Base-by-base conservation (phyloP, 1,140 invertebrate genomes). In the Probaryconus sp. region DNA sequence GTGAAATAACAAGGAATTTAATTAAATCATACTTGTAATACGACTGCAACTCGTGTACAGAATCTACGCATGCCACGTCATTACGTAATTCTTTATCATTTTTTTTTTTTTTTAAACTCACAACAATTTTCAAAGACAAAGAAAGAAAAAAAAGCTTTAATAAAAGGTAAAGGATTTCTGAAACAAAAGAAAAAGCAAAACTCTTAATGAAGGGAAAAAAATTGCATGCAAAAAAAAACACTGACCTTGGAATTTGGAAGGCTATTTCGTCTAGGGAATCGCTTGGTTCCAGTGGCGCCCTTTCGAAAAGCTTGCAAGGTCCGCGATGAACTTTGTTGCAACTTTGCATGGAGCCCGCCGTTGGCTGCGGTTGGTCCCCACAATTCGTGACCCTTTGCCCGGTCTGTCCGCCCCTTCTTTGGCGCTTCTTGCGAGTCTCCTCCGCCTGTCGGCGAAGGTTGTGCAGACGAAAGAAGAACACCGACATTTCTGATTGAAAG, bases 391-490 rank as follows among this genome's bases (percentile, higher is more conserved):
- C 81, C 63, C 77, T 83, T 76, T 85, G 83, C 3, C 80, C 80
- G 31, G 70, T 58, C 33, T 81, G 86, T 81, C 81, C 88, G 68
- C 81, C 87, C 56, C 85, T 89, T 64, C 89, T 89, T 83, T 88
- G 89, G 78, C 83, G 88, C 85, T 89, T 90, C 79, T 89, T 89
- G 64, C 89, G 89, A 79, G 89, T 89, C 53, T 89, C 93, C 79
- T 94, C 94, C 87, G 94, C 93, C 81, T 92, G 93, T 30, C 94
- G 91, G 82, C 92, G 94, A 79, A 96, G 90, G 87, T 96, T 95
- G 91, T 95, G 95, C 83, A 96, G 91, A 53, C 95, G 94, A 89
- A 96, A 96, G 92, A 97, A 96, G 91, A 96, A 97, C 90, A 96
- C 92, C 90, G 95, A 96, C 95, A 97, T 96, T 48, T 89, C 90